Conservation (phyloP, 2,113 vertebrate species). For the Bucco capensis region DNA sequence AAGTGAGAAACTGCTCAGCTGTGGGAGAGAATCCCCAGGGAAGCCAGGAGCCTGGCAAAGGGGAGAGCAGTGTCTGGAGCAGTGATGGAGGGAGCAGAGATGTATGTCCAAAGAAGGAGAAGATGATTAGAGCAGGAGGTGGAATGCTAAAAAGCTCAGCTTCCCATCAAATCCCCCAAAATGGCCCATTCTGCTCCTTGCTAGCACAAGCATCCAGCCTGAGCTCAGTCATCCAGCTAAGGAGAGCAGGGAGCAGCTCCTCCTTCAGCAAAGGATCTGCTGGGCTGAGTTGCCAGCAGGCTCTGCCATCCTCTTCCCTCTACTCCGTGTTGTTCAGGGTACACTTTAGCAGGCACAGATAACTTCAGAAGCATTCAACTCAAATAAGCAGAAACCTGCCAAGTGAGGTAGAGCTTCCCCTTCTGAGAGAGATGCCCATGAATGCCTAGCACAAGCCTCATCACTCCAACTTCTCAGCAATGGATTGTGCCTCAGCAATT, state of each 20-base stretch:
- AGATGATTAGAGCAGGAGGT: slow-evolving; percentile 16
- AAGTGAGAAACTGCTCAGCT: slow-evolving; percentile 27
- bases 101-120: slow-evolving; percentile 11
- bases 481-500: background rate
- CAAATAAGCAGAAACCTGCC: background rate
- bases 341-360: background rate
- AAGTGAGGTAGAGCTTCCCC: background rate
- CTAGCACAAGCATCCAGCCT: background rate
- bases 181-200: background rate
- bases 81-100: background rate
- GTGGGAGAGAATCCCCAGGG: slow-evolving; percentile 14
- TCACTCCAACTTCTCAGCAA: background rate
- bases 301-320: background rate
- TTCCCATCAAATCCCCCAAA: slow-evolving; percentile 3
- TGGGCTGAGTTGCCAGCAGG: background rate
- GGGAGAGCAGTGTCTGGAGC: slow-evolving; percentile 27
- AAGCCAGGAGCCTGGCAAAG: slow-evolving; percentile 2
- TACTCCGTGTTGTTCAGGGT: background rate
- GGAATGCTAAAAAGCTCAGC: slow-evolving; percentile 1
- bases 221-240: background rate
- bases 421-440: accelerated
- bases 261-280: background rate
- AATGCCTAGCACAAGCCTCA: background rate
- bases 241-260: background rate
- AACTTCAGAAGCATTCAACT: background rate